phyloP scores from a whole-genome alignment of 2,113 vertebrate species.

The Protobothrops mucrosquamatus region DNA sequence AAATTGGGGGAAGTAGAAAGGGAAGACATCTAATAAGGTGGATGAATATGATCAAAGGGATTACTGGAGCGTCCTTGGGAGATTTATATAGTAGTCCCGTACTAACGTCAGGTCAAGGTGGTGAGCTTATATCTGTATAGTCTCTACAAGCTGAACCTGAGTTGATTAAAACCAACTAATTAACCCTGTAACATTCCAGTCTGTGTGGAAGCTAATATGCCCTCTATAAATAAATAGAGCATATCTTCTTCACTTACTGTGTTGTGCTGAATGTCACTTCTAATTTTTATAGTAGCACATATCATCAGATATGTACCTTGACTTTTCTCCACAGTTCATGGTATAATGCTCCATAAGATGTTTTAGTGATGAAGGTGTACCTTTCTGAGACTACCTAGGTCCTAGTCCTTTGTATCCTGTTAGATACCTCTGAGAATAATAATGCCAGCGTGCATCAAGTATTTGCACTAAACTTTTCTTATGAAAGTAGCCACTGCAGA shows the following conservation, averaged over 20 bases:
- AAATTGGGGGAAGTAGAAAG: background rate
- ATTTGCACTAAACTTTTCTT: background rate
- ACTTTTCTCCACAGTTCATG: background rate
- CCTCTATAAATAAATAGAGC: background rate
- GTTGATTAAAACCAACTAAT: background rate
- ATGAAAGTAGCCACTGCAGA: background rate
- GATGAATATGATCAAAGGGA: background rate
- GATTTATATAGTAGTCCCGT: background rate
- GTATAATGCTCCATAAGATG: background rate
- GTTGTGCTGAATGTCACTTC: background rate
- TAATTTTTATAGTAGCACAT: background rate
- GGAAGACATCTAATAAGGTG: background rate
- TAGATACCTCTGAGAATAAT: background rate
- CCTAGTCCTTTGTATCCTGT: background rate
- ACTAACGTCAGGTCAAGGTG: background rate
- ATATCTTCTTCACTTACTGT: background rate
- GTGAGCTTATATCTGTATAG: background rate
- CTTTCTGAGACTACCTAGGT: background rate
- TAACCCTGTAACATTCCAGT: background rate
- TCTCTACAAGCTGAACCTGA: background rate
- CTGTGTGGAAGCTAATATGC: background rate
- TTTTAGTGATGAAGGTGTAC: background rate
- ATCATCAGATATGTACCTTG: background rate
- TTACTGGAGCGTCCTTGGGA: background rate
- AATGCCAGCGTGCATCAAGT: background rate